Evolutionary conservation across 30 jellyfish, hydroid and myxozoan genomes (phyloP).

Genomic region (Turritopsis rubra): DNA sequence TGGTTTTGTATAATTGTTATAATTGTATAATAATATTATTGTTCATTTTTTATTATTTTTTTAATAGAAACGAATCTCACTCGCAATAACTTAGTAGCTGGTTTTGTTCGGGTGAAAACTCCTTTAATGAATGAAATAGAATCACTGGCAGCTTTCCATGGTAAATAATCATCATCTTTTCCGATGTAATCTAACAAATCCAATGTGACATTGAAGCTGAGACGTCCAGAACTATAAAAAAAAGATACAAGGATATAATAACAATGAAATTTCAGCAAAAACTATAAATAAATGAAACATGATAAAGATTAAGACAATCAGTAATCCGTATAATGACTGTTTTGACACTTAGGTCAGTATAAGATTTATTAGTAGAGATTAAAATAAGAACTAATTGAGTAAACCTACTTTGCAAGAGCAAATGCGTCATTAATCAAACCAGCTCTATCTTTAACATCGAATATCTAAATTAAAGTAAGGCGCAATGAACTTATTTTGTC

Average conservation of each 20-base stretch:
- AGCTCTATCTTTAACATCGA: slow-evolving; percentile 80
- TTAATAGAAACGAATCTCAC: background rate
- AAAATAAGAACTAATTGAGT: background rate
- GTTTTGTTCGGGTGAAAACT: slow-evolving; percentile 23
- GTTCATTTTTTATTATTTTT: too few relatives aligned
- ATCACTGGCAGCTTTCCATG: slow-evolving; percentile 73
- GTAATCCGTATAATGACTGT: too few relatives aligned
- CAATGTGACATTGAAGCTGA: slow-evolving; percentile 39
- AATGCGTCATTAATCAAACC: slow-evolving; percentile 77
- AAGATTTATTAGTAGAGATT: background rate
- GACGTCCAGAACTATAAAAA: slow-evolving; percentile 39
- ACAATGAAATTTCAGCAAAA: background rate
- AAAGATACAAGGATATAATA: background rate
- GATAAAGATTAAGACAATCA: too few relatives aligned
- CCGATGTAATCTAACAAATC: slow-evolving; percentile 57
- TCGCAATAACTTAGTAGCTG: background rate
- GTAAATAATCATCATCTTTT: slow-evolving; percentile 57
- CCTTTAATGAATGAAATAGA: slow-evolving; percentile 29
- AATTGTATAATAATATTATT: too few relatives aligned
- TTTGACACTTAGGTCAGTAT: background rate
- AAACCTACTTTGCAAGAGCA: slow-evolving; percentile 74
- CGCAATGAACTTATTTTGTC: background rate
- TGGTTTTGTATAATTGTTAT: too few relatives aligned
- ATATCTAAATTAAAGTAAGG: slow-evolving; percentile 24
- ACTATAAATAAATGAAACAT: too few relatives aligned